Conservation (phyloP, 92 coral and sea anemone genomes). For the Epizoanthus ramosus region DNA sequence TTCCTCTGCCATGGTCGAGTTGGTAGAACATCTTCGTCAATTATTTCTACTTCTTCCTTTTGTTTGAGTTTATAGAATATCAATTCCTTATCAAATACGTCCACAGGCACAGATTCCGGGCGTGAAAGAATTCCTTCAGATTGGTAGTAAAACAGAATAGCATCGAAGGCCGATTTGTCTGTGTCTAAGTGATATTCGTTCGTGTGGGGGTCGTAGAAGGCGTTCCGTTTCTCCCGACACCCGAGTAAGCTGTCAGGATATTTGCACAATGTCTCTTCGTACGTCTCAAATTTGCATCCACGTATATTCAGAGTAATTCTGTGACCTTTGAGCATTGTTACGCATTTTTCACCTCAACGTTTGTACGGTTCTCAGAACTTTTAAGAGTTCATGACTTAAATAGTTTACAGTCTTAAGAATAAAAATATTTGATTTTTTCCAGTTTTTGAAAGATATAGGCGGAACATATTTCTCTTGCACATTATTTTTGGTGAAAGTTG, state of each 20-base stretch:
- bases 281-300: slow-evolving; percentile 87
- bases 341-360: background rate
- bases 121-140: slow-evolving; percentile 89
- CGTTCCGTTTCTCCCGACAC: slow-evolving; percentile 63
- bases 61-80: slow-evolving; percentile 76
- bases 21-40: slow-evolving; percentile 41
- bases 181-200: slow-evolving; percentile 83
- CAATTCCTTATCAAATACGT: slow-evolving; percentile 83
- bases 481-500: slow-evolving; percentile 12
- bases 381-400: background rate
- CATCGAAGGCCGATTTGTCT: slow-evolving; percentile 86
- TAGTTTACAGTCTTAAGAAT: slow-evolving; percentile 10
- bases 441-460: background rate
- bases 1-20: slow-evolving; percentile 61
- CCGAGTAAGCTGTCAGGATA: slow-evolving; percentile 93
- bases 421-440: background rate
- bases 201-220: slow-evolving; percentile 63
- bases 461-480: background rate
- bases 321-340: slow-evolving; percentile 5
- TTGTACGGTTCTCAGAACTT: background rate
- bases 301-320: slow-evolving; percentile 74
- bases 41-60: slow-evolving; percentile 10
- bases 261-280: slow-evolving; percentile 72
- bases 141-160: slow-evolving; percentile 90
- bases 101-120: slow-evolving; percentile 80